Base-by-base conservation (phyloP, 2,888 invertebrate genomes). In the Stramonita haemastoma region DNA sequence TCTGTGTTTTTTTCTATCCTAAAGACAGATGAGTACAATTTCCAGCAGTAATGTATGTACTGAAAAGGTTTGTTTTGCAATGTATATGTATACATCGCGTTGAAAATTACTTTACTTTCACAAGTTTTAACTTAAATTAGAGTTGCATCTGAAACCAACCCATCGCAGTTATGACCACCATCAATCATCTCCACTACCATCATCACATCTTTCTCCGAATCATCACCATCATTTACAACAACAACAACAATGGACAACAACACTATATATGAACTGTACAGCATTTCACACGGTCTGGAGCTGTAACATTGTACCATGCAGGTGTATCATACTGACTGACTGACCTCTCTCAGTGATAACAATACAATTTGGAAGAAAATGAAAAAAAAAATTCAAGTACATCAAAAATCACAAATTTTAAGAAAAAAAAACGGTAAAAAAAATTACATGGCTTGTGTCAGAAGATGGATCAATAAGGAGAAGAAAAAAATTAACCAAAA, bases 301-400 rank as follows among this genome's bases (percentile, higher is more conserved):
- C 36, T 13, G 36, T 73, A 36, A 22, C 88, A 88, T 81, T 60
- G 66, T 36, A 66, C 88, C 88, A 89, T 89, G 88, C 88, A 70
- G 88, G 88, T 89, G 88, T 89, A 85, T 83, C 56, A 84, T 89
- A 89, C 84, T 89, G 73, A 29, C 85, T n/a, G n/a, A n/a, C 32
- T 84, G 22, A 29, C 11, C 36, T 46, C 19, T 22, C 19, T 36
- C 81, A 36, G n/a, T 29, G n/a, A 22, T 57, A 26, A 57, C n/a
- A 66, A 36, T 32, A 46, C 26, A n/a, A 17, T 56, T 85, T 85
- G 17, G 36, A 87, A 70, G n/a, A 73, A 86, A 86, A 70, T 26
- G 46, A 73, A 32, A 1, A 86, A 32, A 19, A 86, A 86, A 66
- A 36, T 36, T 17, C n/a, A n/a, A n/a, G n/a, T n/a, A n/a, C n/a